Conservation (phyloP, 2,888 invertebrate species). For the Ischnura elegans region DNA sequence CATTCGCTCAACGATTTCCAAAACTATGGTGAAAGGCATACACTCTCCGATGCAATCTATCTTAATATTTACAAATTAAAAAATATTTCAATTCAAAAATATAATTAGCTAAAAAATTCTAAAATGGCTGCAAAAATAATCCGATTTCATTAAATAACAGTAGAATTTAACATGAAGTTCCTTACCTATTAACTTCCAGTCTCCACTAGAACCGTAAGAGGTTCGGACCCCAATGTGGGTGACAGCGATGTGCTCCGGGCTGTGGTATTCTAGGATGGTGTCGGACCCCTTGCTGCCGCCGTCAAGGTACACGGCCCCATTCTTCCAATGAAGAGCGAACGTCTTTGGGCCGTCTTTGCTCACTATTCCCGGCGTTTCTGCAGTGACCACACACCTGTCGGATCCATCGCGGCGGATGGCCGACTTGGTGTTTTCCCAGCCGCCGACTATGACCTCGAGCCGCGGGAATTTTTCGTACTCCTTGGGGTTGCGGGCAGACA, state of each 20-base stretch:
- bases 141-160: too few species aligned
- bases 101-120: too few species aligned
- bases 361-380: background rate
- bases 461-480: slow-evolving; percentile 14
- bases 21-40: too few species aligned
- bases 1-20: too few species aligned
- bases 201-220: slow-evolving; percentile 83
- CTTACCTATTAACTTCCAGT: slow-evolving; percentile 80
- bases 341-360: slow-evolving; percentile 77
- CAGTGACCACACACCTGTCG: slow-evolving; percentile 76
- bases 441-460: slow-evolving; percentile 82
- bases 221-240: slow-evolving; percentile 83
- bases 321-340: slow-evolving; percentile 81
- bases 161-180: too few species aligned
- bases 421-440: slow-evolving; percentile 84
- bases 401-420: slow-evolving; percentile 83
- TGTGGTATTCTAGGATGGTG: slow-evolving; percentile 82
- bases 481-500: slow-evolving; percentile 72
- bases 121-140: too few species aligned
- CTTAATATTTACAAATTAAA: too few species aligned
- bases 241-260: slow-evolving; percentile 82
- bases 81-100: too few species aligned
- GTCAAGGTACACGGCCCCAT: slow-evolving; percentile 79
- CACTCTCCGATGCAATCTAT: too few species aligned
- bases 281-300: slow-evolving; percentile 78